Percentiles rank a stretch among this genome's conserved stretches.
Conservation (phyloP, 2,113 vertebrate species). For the Rhagologus leucostigma region DNA sequence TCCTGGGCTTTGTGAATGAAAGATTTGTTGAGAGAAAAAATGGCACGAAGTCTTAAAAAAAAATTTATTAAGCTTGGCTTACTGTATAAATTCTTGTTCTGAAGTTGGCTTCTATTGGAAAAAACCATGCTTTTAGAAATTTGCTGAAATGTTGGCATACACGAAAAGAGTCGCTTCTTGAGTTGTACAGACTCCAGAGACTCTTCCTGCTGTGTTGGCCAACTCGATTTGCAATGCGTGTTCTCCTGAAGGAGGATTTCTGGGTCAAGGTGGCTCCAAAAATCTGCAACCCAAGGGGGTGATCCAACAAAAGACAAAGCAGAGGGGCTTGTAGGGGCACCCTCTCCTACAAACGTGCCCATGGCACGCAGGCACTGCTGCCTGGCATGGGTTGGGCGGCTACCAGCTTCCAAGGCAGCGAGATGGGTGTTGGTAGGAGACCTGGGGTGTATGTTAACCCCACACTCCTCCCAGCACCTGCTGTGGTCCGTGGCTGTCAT, state of each 20-base stretch:
- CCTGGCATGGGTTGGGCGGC: accelerated
- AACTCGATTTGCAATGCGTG: not conserved
- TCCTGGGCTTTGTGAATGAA: constrained; percentile 19
- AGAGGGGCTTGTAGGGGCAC: too few species aligned
- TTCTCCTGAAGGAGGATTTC: not conserved
- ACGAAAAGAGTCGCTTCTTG: not conserved
- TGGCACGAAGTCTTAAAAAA: not conserved
- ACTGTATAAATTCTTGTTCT: not conserved
- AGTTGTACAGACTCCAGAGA: not conserved
- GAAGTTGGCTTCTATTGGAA: not conserved
- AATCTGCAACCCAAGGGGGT: not conserved
- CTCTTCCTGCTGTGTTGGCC: not conserved
- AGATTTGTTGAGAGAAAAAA: not conserved
- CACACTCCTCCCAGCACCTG: accelerated
- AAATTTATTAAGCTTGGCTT: not conserved
- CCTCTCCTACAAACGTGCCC: not conserved
- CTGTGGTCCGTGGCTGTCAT: not conserved
- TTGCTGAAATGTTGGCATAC: not conserved
- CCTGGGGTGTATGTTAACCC: too few species aligned
- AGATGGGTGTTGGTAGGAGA: accelerated
- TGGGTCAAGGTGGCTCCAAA: not conserved
- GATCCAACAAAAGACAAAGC: not conserved
- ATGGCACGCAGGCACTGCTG: not conserved
- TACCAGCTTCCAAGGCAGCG: not conserved
- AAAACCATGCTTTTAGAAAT: not conserved